Evolutionary conservation across 2,113 vertebrate genomes (phyloP).

Genomic region (Miniopterus natalensis): DNA sequence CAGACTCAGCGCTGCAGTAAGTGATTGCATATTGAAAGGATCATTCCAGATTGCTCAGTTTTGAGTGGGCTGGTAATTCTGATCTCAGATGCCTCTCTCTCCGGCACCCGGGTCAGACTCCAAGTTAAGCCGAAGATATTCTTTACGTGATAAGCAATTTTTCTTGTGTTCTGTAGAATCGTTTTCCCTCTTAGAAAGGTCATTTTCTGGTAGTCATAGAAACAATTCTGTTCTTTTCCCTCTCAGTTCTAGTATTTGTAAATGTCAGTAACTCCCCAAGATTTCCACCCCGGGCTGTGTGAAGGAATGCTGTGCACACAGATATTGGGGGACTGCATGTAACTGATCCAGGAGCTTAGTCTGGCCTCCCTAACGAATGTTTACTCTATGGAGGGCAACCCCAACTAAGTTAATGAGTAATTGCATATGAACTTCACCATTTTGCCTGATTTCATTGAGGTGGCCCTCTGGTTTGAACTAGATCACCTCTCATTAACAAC

Average conservation of each 20-base stretch:
- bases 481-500: slow-evolving; percentile 42
- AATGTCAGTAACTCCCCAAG: slow-evolving; percentile 38
- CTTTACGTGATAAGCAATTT: neutral
- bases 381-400: slow-evolving; percentile 72
- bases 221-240: slow-evolving; percentile 46
- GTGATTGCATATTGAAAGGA: neutral
- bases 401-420: slow-evolving; percentile 82
- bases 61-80: slow-evolving; percentile 42
- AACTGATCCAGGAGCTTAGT: slow-evolving; percentile 68
- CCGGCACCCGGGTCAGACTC: neutral
- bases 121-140: neutral
- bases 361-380: slow-evolving; percentile 71
- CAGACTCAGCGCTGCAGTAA: neutral
- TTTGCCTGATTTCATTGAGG: slow-evolving; percentile 75
- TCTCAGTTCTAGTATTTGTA: slow-evolving; percentile 27
- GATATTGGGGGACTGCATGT: neutral
- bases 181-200: slow-evolving; percentile 50
- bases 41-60: neutral
- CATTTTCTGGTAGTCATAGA: slow-evolving; percentile 40
- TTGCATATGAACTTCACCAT: slow-evolving; percentile 67
- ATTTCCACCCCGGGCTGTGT: slow-evolving; percentile 46
- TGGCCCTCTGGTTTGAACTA: slow-evolving; percentile 72
- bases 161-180: neutral
- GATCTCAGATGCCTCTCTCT: neutral
- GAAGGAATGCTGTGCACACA: neutral